Evolutionary conservation across 2,888 invertebrate species (phyloP), one percentile per base, ranked within the genome.

Genomic region (Icerya purchasi): DNA sequence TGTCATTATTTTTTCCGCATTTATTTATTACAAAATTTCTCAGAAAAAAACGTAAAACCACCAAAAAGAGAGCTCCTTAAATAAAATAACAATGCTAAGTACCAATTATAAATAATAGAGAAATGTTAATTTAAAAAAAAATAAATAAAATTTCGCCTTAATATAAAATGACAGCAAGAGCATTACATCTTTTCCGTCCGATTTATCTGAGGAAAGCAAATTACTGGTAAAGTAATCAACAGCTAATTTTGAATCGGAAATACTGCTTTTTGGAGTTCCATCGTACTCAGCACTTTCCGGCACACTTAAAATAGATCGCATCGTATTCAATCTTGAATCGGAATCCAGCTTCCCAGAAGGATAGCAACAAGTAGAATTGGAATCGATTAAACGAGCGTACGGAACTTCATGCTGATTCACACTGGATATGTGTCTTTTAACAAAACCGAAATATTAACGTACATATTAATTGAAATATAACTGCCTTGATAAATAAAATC

Each of bases 211-310:
- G 1, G 49, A 1, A n/a, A 49, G 22, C 19, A 54, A 54, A 51
- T 56, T 60, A 36, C 53, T 19, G 54, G 66, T 66, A 62, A 80
- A 83, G 69, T 82, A 85, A 70, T 85, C 87, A 1, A 87, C 80
- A 1, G 88, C 86, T 61, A 89, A 71, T 70, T 85, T 84, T 0
- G 89, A 88, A 72, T 89, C 90, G 0, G 88, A 89, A 2, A 83
- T 81, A 69, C 87, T 88, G 64, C 86, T 87, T 68, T 89, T 88
- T 0, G 83, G 82, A n/a, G 73, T 65, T 22, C 59, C 63, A 20
- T 61, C 62, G 54, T 62, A 70, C 25, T 63, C 62, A 21, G 59
- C 62, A 20, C 59, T 61, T 57, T 62, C 62, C 1, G 63, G 64
- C 49, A 64, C 62, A 59, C 62, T 64, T 1, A 64, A 51, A 50